phyloP scores from a whole-genome alignment of 1,140 invertebrate genomes.

The Stegodyphus dumicola region DNA sequence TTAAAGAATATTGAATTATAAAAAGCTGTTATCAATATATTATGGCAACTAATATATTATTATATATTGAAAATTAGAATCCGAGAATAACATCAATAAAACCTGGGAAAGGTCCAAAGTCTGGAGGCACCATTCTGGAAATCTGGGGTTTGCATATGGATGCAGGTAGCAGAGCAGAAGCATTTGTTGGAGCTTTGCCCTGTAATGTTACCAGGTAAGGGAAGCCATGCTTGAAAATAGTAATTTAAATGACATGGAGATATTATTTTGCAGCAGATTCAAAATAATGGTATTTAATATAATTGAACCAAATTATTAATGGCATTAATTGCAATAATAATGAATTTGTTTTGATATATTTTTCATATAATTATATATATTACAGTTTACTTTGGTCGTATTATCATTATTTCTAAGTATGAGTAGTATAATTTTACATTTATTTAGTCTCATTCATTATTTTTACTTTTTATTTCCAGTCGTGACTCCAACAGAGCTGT shows the following conservation, averaged over 20 bases:
- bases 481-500: constrained; percentile 83
- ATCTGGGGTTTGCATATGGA: constrained; percentile 94
- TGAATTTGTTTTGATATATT: no score
- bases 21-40: no score
- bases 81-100: constrained; percentile 85
- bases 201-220: constrained; percentile 77
- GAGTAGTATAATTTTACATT: no score
- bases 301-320: no score
- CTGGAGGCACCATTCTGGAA: constrained; percentile 89
- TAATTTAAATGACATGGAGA: no score
- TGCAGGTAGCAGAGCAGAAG: constrained; percentile 90
- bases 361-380: no score
- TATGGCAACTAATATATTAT: no score
- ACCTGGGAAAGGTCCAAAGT: constrained; percentile 89
- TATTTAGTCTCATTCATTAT: no score
- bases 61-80: constrained; percentile 67
- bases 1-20: no score
- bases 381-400: neutral
- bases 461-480: constrained; percentile 62
- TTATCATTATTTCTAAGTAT: neutral
- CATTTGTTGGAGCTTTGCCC: constrained; percentile 87
- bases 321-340: no score
- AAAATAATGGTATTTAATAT: no score
- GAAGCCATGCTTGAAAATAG: neutral
- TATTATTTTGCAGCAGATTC: no score